Percentiles rank a stretch among this genome's conserved stretches.
Conservation (phyloP, 2,113 vertebrate genomes). For the Anoplopoma fimbria region DNA sequence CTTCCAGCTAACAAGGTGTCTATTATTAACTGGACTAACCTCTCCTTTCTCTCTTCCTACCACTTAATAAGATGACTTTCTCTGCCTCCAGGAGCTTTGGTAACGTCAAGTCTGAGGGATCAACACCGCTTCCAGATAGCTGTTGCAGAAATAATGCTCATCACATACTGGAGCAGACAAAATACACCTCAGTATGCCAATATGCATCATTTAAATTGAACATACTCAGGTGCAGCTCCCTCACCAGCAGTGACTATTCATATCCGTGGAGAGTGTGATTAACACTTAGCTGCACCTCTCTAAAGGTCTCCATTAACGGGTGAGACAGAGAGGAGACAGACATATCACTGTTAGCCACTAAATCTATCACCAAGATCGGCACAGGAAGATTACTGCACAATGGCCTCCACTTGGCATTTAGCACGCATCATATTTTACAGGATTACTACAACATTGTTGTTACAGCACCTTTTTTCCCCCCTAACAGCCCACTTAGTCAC, state of each 20-base stretch:
- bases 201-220: constrained; percentile 36
- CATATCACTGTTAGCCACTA: constrained; percentile 43
- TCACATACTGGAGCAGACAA: constrained; percentile 26
- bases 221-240: constrained; percentile 2
- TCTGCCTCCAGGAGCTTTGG: constrained; percentile 39
- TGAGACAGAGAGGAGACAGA: constrained; percentile 57
- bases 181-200: constrained; percentile 16
- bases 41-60: constrained; percentile 33
- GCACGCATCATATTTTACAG: constrained; percentile 32
- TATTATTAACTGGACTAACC: constrained; percentile 72
- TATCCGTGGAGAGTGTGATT: constrained; percentile 57
- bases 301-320: constrained; percentile 70
- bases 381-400: constrained; percentile 44
- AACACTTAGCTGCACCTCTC: constrained; percentile 53
- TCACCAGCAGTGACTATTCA: constrained; percentile 43
- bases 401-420: constrained; percentile 51
- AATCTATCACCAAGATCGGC: constrained; percentile 42
- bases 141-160: constrained; percentile 31
- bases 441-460: constrained; percentile 9
- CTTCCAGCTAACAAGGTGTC: constrained; percentile 74
- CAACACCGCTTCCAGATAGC: constrained; percentile 18
- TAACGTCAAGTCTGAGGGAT: constrained; percentile 33
- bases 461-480: background rate
- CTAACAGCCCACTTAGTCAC: background rate
- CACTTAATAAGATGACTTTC: constrained; percentile 56